Evolutionary conservation across 1,140 invertebrate species (phyloP).

Genomic region (Eciton burchellii): DNA sequence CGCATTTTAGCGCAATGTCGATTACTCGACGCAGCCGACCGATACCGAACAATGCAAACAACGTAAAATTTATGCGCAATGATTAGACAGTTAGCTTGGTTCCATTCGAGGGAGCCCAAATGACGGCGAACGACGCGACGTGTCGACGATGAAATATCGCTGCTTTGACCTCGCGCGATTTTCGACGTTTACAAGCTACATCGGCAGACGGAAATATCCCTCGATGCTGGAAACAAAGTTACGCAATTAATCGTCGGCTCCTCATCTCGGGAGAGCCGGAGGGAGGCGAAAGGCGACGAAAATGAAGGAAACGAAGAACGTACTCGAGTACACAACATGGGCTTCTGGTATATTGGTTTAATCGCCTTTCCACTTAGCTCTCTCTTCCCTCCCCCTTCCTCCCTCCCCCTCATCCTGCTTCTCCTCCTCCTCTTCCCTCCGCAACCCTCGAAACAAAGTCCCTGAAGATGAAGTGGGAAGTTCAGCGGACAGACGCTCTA

Average conservation of each 20-base stretch:
- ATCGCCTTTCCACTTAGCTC: slow-evolving; percentile 67
- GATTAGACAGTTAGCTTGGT: too few relatives aligned
- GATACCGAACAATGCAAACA: neutral
- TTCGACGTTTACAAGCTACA: neutral
- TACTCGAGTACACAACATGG: slow-evolving; percentile 47
- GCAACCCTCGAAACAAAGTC: slow-evolving; percentile 69
- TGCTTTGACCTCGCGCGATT: neutral
- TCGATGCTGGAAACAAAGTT: slow-evolving; percentile 38
- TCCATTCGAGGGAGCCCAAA: too few relatives aligned
- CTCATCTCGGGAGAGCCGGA: slow-evolving; percentile 22
- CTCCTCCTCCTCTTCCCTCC: neutral
- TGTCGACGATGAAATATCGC: neutral
- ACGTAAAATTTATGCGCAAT: neutral
- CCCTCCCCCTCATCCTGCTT: neutral
- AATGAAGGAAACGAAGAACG: slow-evolving; percentile 62
- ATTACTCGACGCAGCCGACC: neutral
- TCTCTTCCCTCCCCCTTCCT: slow-evolving; percentile 17
- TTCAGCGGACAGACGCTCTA: slow-evolving; percentile 60
- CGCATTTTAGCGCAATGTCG: slow-evolving; percentile 21
- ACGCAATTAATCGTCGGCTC: slow-evolving; percentile 35
- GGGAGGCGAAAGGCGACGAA: slow-evolving; percentile 45
- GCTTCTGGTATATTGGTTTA: slow-evolving; percentile 70
- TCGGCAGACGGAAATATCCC: slow-evolving; percentile 3
- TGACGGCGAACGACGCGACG: too few relatives aligned
- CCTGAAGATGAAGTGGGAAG: slow-evolving; percentile 68